These are phyloP conservation scores for Hyperopisus bebe DNA, from an alignment of 2,113 vertebrate genomes.

Conservation along the genomic window DNA sequence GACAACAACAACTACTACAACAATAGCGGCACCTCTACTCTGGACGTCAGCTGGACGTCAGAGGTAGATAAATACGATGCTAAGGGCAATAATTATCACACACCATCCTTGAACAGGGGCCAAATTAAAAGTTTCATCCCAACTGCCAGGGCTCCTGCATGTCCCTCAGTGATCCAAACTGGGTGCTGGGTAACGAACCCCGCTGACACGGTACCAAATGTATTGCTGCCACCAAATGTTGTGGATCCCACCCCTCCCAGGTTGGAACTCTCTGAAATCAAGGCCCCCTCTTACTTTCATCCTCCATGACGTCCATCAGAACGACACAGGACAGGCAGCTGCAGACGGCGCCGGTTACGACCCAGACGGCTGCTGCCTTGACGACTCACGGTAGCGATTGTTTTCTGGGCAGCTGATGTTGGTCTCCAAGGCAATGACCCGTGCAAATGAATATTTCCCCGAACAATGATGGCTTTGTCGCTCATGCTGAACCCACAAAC, in stretches of 20 bases:
- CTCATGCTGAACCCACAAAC: background rate
- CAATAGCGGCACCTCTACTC: background rate
- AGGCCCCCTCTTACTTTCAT: background rate
- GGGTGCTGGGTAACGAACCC: background rate
- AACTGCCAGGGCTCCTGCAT: background rate
- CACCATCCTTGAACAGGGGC: background rate
- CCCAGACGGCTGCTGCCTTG: background rate
- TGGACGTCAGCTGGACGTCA: background rate
- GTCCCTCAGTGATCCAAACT: background rate
- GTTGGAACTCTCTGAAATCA: background rate
- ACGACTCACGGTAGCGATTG: background rate
- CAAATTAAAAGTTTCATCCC: background rate
- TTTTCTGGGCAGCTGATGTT: background rate
- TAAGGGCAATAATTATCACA: background rate
- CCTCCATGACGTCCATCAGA: background rate
- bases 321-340: background rate
- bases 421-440: background rate
- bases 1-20: background rate
- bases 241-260: background rate
- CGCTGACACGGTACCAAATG: background rate
- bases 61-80: background rate
- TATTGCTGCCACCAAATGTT: background rate
- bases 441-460: background rate
- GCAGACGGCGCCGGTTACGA: background rate
- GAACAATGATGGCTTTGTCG: background rate